These are phyloP conservation scores for Silurus meridionalis DNA, from an alignment of 2,113 vertebrate genomes.

Conservation along the genomic window DNA sequence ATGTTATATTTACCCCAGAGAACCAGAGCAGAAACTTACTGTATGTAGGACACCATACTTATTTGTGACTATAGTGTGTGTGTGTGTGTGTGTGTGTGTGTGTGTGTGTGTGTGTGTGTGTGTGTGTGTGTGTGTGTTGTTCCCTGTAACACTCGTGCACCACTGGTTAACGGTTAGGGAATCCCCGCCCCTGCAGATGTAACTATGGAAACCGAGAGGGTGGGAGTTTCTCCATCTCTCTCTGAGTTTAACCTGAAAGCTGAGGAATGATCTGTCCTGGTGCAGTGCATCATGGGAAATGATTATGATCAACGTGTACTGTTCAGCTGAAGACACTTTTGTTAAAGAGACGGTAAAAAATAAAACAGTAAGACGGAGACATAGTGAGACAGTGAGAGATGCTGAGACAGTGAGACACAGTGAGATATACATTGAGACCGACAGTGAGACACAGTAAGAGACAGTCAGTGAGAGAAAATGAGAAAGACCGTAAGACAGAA, in stretches of 20 bases:
- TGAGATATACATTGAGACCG: too few species aligned
- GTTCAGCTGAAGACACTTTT: not conserved
- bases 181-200: conserved; percentile 75
- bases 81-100: too few species aligned
- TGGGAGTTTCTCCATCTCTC: conserved; percentile 57
- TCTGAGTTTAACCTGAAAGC: conserved; percentile 1
- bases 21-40: not conserved
- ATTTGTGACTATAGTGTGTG: not conserved
- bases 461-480: too few species aligned
- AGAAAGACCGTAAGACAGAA: too few species aligned
- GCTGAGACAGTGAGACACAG: too few species aligned
- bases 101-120: conserved; percentile 29
- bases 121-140: conserved; percentile 25
- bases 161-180: conserved; percentile 59
- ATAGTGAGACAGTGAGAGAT: too few species aligned
- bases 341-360: not conserved
- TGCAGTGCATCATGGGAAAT: conserved; percentile 36
- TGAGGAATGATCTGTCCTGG: not conserved
- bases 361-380: too few species aligned
- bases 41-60: not conserved
- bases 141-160: not conserved
- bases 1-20: too few species aligned
- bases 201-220: conserved; percentile 74
- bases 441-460: too few species aligned
- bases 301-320: not conserved